Evolutionary conservation across 1,140 invertebrate genomes (phyloP).

Genomic region (Glossosoma conforme): DNA sequence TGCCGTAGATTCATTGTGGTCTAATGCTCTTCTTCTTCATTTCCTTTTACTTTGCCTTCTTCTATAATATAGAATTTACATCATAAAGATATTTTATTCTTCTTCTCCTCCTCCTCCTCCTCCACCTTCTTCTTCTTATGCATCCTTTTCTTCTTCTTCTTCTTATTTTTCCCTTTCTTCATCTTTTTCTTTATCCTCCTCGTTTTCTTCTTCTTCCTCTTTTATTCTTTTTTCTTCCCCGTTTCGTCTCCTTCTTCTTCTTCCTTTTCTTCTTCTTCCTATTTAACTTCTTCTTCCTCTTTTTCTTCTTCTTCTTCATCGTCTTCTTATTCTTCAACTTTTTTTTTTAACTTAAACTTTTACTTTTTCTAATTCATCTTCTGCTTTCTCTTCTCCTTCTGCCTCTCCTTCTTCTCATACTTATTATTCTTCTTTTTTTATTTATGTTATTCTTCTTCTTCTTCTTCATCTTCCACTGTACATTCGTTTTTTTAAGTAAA

Average conservation of each 20-base stretch:
- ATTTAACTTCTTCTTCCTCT: neutral
- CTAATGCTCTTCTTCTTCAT: neutral
- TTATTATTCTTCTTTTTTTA: too few species aligned
- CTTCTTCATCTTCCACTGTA: too few species aligned
- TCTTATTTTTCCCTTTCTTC: neutral
- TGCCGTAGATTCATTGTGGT: too few species aligned
- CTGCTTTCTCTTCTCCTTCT: too few species aligned
- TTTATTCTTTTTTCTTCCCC: constrained; percentile 5
- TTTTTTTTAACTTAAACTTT: too few species aligned
- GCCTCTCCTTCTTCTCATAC: too few species aligned
- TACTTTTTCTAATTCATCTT: too few species aligned
- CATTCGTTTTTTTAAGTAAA: too few species aligned
- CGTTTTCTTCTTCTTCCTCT: constrained; percentile 4
- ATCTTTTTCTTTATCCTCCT: constrained; percentile 1
- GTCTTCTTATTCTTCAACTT: neutral
- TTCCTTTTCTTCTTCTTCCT: neutral
- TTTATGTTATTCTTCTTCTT: too few species aligned
- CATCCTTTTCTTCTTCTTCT: neutral
- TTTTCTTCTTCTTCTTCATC: neutral
- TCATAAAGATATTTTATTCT: neutral
- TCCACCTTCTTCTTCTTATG: neutral
- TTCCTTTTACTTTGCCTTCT: neutral
- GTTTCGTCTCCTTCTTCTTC: constrained; percentile 2
- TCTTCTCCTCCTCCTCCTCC: constrained; percentile 45
- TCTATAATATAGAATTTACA: neutral